Conservation (phyloP, 1,140 invertebrate species). For the Parapsyche elsis region DNA sequence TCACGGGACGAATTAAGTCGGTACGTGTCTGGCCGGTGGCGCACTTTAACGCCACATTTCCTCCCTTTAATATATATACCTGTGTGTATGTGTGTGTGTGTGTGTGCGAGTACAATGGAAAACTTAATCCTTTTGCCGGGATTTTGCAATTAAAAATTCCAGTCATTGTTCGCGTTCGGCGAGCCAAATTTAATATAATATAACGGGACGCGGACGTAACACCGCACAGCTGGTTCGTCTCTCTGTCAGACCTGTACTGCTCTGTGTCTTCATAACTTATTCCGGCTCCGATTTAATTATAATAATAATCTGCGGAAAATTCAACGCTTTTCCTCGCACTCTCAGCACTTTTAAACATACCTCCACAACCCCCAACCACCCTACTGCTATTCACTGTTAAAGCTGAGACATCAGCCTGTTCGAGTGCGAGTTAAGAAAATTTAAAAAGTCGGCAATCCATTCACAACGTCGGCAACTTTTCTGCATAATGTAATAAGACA, state of each 20-base stretch:
- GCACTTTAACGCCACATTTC: background rate
- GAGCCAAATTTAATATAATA: slow-evolving; percentile 35
- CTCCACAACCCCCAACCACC: too few relatives aligned
- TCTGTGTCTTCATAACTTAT: slow-evolving; percentile 35
- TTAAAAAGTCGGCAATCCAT: background rate
- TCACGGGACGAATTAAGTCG: background rate
- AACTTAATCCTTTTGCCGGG: background rate
- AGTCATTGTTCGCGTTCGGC: slow-evolving; percentile 10
- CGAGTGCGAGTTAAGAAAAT: background rate
- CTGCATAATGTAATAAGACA: background rate
- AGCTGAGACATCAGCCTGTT: background rate
- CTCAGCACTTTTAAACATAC: slow-evolving; percentile 10
- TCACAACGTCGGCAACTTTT: background rate
- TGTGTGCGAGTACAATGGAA: background rate
- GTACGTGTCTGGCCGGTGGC: slow-evolving; percentile 3
- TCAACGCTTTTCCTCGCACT: slow-evolving; percentile 10
- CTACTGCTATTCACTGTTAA: too few relatives aligned
- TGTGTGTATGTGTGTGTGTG: background rate
- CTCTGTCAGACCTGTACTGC: slow-evolving; percentile 2
- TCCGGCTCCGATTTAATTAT: slow-evolving; percentile 40
- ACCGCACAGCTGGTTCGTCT: slow-evolving; percentile 25
- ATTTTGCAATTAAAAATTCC: background rate
- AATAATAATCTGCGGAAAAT: slow-evolving; percentile 39
- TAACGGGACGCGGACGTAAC: background rate
- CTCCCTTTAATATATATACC: background rate